Evolutionary conservation across 2,113 vertebrate species (phyloP), one percentile per base, ranked within the genome.

Genomic region (Benitochromis conjunctus): DNA sequence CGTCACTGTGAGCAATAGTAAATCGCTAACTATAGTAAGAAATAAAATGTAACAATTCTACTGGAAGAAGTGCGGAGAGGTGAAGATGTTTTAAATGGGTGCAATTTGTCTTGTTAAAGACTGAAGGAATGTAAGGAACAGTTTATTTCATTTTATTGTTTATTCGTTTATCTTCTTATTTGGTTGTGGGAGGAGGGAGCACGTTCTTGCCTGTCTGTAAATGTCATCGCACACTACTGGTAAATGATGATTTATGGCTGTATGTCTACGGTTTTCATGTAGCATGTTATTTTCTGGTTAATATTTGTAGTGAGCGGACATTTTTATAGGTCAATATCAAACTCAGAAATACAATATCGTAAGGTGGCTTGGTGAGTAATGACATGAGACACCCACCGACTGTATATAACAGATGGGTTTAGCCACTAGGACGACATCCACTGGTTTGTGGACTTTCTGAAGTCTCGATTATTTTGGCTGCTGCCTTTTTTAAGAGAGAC

Each of bases 271-370:
- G 26, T 58, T 31, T 58, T 58, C 3, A 3, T 58, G 56, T 58
- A 16, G 4, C 29, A 58, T 29, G 13, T 58, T 29, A 58, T 58
- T 58, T 58, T 58, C 24, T 58, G 0, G 26, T 58, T 58, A 58
- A 58, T 29, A 58, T 58, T 58, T 58, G 0, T 58, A 58, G 56
- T 29, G 1, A 29, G 56, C 24, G 13, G 56, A 58, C 56, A 58
- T 58, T 58, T 57, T 58, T 0, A 29, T 58, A 58, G 56, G 0
- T 58, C 13, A 2, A 58, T 58, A 16, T 58, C 24, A 58, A 58
- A 58, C 29, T 58, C 56, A 58, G 56, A 58, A 58, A 58, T 16
- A 58, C 56, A 58, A 29, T 58, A 57, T 57, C 9, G 56, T 58
- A 58, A 29, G 26, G 56, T 58, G 56, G 56, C 26, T 58, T 3